phyloP scores from a whole-genome alignment of 2,888 invertebrate species.

The Itoplectis maculator region DNA sequence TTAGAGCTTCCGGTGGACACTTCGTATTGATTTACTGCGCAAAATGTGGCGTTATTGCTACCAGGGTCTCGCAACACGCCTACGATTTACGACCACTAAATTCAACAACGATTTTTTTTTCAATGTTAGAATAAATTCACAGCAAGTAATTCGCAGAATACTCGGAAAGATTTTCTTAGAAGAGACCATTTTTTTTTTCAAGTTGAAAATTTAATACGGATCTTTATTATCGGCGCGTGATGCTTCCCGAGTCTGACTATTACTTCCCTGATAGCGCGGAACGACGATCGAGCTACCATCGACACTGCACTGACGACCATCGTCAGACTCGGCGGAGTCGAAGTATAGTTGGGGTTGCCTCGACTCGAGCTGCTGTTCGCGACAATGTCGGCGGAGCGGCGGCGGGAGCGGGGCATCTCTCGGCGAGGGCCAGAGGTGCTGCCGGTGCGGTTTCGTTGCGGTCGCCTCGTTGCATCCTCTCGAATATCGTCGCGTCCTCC shows the following conservation, averaged over 20 bases:
- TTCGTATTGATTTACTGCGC: neutral
- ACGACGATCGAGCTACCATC: slow-evolving; percentile 18
- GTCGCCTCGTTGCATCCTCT: slow-evolving; percentile 32
- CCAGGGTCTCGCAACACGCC: no score
- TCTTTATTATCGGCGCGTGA: slow-evolving; percentile 5
- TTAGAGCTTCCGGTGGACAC: neutral
- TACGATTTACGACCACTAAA: neutral
- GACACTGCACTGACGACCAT: no score
- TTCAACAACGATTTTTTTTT: slow-evolving; percentile 1
- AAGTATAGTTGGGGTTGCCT: slow-evolving; percentile 7
- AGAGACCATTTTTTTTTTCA: no score
- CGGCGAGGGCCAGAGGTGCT: neutral
- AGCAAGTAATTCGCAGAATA: neutral
- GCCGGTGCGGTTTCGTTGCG: slow-evolving; percentile 35
- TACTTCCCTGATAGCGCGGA: slow-evolving; percentile 16
- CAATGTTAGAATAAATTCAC: neutral
- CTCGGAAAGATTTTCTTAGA: neutral
- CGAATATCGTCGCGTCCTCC: slow-evolving; percentile 2
- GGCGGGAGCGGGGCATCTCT: slow-evolving; percentile 32
- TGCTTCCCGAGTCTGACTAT: slow-evolving; percentile 41
- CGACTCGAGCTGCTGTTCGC: slow-evolving; percentile 13
- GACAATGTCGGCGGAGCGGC: no score
- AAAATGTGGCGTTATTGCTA: neutral
- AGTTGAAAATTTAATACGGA: no score
- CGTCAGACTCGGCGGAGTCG: neutral